Evolutionary conservation across 2,797 vertebrate species (phyloP), one percentile per base, ranked within the genome.

Genomic region (Gymnodraco acuticeps): DNA sequence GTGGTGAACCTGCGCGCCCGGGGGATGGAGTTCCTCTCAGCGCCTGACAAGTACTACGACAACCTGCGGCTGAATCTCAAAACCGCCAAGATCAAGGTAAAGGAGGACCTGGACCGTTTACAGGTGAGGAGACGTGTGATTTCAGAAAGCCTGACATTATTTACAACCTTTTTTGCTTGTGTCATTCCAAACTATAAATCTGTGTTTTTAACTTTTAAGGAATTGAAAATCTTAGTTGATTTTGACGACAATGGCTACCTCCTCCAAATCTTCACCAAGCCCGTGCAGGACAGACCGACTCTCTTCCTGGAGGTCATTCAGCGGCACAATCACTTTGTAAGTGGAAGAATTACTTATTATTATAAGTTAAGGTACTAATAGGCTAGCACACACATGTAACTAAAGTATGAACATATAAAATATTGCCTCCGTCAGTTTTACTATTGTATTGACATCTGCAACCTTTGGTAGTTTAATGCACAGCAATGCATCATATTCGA

Each of bases 181-280:
- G 16, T 27, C 33, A 38, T 38, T 42, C 13, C 50, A 12, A 47
- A 52, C n/a, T 14, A 15, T 31, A 17, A 41, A 63, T 0, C 2
- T 71, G 3, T 62, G 13, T 38, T 38, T 75, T 70, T 62, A 2
- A 17, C 64, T 78, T 38, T 60, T 3, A 73, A 96, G 96, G 94
- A 96, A 65, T 43, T 96, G 77, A 96, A 95, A 86, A 96, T 96
- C 88, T 85, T 96, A 70, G 94, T 96, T 20, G 96, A 96, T 85
- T 96, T 91, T 52, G 96, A 96, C n/a, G 96, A 96, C 64, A 95
- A 96, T 20, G 96, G 96, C 63, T 96, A 96, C 83, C 94, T 96
- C 60, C 95, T 96, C 14, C 96, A 96, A 80, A 96, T 96, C 93
- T 96, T 96, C 88, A 94, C 95, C 87, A 96, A 96, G 79, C 96